phyloP scores from a whole-genome alignment of 30 jellyfish, hydroid and myxozoan genomes.

The Morbakka virulenta region DNA sequence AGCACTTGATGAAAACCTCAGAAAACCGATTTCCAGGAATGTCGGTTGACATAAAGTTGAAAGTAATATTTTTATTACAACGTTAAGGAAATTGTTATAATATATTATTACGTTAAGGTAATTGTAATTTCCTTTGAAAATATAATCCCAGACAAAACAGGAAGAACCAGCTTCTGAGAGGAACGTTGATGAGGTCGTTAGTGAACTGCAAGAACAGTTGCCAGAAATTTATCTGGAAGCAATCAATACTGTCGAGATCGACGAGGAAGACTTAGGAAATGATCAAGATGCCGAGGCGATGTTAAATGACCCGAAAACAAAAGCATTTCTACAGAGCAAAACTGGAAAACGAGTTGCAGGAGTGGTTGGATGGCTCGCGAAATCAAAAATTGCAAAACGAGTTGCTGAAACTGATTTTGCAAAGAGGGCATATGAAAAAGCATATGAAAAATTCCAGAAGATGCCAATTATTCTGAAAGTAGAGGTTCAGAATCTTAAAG shows the following conservation, averaged over 20 bases:
- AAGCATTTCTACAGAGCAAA: slow-evolving; percentile 87
- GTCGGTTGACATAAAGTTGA: too few species aligned
- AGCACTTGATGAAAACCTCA: too few species aligned
- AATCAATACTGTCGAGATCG: slow-evolving; percentile 59
- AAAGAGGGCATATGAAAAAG: slow-evolving; percentile 90
- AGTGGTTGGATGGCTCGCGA: slow-evolving; percentile 96
- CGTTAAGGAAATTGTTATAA: too few species aligned
- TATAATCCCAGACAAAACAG: neutral
- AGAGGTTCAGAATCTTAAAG: slow-evolving; percentile 90
- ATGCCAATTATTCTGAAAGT: slow-evolving; percentile 92
- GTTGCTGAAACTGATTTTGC: slow-evolving; percentile 98
- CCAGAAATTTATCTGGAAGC: slow-evolving; percentile 89
- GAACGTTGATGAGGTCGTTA: slow-evolving; percentile 56
- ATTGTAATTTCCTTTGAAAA: too few species aligned
- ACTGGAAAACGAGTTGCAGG: slow-evolving; percentile 91
- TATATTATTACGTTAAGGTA: too few species aligned
- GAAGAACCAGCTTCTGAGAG: neutral
- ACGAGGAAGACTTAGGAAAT: slow-evolving; percentile 62
- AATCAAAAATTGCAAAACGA: slow-evolving; percentile 85
- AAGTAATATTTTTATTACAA: too few species aligned
- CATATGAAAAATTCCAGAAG: slow-evolving; percentile 88
- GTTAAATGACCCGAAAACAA: slow-evolving; percentile 91
- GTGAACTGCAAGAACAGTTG: slow-evolving; percentile 58
- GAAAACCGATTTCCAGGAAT: too few species aligned
- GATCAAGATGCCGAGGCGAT: slow-evolving; percentile 65